These are phyloP conservation scores for Falcunculus frontatus DNA, from an alignment of 2,113 vertebrate species.

Conservation along the genomic window DNA sequence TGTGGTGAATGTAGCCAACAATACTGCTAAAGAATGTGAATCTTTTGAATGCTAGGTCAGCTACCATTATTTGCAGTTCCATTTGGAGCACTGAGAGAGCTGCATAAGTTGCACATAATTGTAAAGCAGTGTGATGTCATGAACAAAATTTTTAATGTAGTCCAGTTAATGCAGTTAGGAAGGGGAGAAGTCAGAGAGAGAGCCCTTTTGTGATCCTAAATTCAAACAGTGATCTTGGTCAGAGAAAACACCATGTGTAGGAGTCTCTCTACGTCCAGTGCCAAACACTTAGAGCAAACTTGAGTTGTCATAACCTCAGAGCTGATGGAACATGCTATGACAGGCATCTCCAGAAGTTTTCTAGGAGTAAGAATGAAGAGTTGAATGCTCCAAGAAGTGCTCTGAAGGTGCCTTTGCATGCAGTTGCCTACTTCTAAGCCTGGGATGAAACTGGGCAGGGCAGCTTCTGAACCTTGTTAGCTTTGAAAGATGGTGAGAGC, in stretches of 20 bases:
- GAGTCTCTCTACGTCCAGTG: background rate
- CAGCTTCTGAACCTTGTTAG: background rate
- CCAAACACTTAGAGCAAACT: background rate
- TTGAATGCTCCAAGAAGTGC: background rate
- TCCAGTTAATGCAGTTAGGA: background rate
- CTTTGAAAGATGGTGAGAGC: background rate
- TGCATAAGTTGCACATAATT: background rate
- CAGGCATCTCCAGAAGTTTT: background rate
- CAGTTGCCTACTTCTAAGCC: background rate
- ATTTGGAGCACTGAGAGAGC: background rate
- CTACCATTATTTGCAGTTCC: background rate
- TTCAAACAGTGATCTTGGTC: background rate
- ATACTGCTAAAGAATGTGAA: background rate
- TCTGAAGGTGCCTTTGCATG: background rate
- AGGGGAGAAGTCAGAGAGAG: background rate
- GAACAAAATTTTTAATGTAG: background rate
- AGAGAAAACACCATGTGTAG: fast-evolving
- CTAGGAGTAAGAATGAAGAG: background rate
- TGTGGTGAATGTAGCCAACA: background rate
- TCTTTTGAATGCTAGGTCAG: background rate
- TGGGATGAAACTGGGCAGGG: background rate
- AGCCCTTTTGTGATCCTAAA: background rate
- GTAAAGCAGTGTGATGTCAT: background rate
- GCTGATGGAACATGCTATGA: background rate
- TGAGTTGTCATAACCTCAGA: background rate